Evolutionary conservation across 2,888 invertebrate genomes (phyloP).

Genomic region (Lepidonotus clava): DNA sequence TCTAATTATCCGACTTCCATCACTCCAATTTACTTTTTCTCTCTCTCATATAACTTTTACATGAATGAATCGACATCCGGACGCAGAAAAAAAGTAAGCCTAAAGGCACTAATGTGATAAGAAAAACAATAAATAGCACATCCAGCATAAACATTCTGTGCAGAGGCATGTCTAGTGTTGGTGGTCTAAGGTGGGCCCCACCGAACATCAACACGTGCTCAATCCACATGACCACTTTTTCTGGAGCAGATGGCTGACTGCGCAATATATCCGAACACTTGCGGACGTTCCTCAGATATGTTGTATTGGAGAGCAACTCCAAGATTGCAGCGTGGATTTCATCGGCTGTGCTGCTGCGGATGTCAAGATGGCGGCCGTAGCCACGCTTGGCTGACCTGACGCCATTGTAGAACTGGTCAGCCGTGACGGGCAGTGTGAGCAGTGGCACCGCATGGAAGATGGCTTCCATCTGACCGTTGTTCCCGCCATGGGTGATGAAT

Average conservation of each 20-base stretch:
- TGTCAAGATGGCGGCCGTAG: slow-evolving; percentile 45
- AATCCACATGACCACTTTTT: slow-evolving; percentile 45
- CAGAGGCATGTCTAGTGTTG: slow-evolving; percentile 43
- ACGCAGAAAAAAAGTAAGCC: neutral
- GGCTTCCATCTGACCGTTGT: slow-evolving; percentile 58
- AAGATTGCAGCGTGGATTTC: slow-evolving; percentile 42
- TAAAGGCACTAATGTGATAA: neutral
- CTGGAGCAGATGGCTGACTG: slow-evolving; percentile 36
- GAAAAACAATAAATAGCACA: neutral
- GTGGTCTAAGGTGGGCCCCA: slow-evolving; percentile 31
- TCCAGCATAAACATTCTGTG: slow-evolving; percentile 31
- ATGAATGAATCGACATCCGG: neutral
- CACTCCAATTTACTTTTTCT: neutral
- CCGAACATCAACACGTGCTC: slow-evolving; percentile 46
- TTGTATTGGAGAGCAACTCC: neutral
- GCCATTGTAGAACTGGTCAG: slow-evolving; percentile 56
- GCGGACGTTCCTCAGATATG: slow-evolving; percentile 32
- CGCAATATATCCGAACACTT: slow-evolving; percentile 54
- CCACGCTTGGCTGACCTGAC: neutral
- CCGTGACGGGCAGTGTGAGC: slow-evolving; percentile 52
- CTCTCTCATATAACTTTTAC: neutral
- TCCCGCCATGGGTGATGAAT: slow-evolving; percentile 60
- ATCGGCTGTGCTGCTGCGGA: slow-evolving; percentile 28
- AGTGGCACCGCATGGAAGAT: slow-evolving; percentile 59
- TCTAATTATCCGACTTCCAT: too few relatives aligned